phyloP scores from a whole-genome alignment of 2,888 invertebrate species.

The Spialia ferax region DNA sequence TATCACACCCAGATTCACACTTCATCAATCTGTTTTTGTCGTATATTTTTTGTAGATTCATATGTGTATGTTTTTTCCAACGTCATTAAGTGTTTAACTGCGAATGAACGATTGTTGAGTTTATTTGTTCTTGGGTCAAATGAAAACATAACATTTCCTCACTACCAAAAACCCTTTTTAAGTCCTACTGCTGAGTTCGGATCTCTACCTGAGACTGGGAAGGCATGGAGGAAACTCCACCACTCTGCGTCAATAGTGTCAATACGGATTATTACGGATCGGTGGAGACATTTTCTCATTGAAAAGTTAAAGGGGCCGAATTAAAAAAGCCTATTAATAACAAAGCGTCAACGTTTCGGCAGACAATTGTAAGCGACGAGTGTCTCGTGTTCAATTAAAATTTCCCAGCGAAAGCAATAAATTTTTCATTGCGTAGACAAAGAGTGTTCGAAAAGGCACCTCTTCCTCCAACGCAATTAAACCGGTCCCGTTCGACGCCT shows the following conservation, averaged over 20 bases:
- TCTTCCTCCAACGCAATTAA: constrained; percentile 54
- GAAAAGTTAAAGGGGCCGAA: constrained; percentile 24
- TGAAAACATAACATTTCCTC: not conserved
- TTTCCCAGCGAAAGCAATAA: constrained; percentile 74
- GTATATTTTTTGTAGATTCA: constrained; percentile 15
- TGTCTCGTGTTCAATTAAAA: constrained; percentile 65
- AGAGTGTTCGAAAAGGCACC: constrained; percentile 55
- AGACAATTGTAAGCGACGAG: constrained; percentile 35
- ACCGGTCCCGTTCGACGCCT: constrained; percentile 52
- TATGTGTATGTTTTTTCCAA: not conserved
- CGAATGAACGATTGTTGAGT: not conserved
- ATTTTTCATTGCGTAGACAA: constrained; percentile 74
- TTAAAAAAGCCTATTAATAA: constrained; percentile 18
- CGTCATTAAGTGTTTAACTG: not conserved
- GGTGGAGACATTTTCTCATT: constrained; percentile 6
- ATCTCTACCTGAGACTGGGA: too few relatives aligned
- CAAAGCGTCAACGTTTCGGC: constrained; percentile 32
- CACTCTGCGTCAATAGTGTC: too few relatives aligned
- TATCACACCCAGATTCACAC: constrained; percentile 25
- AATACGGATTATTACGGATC: not conserved
- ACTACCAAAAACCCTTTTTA: too few relatives aligned
- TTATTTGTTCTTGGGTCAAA: too few relatives aligned
- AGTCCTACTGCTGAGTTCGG: too few relatives aligned
- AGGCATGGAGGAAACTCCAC: too few relatives aligned
- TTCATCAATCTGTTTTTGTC: constrained; percentile 30